These are phyloP conservation scores for Drosophila bifasciata DNA, from an alignment of 1,140 invertebrate genomes.

Conservation along the genomic window DNA sequence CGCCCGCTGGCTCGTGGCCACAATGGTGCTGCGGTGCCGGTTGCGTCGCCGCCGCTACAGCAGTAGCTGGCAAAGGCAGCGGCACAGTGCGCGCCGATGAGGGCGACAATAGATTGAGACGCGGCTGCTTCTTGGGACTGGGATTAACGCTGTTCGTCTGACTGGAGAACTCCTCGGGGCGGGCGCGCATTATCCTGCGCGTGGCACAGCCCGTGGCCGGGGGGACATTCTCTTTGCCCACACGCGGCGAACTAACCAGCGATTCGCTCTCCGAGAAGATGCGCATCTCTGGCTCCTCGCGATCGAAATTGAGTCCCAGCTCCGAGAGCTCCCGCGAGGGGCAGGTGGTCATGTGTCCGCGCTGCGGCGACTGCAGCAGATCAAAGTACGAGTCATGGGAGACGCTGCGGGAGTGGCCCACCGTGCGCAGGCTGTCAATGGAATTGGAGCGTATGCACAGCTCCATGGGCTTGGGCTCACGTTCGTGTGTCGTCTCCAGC, in stretches of 20 bases:
- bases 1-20: conserved; percentile 75
- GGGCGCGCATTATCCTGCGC: conserved; percentile 83
- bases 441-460: conserved; percentile 80
- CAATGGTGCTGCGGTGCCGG: conserved; percentile 14
- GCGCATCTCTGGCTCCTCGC: conserved; percentile 93
- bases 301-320: conserved; percentile 92
- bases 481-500: conserved; percentile 68
- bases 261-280: conserved; percentile 94
- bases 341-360: conserved; percentile 83
- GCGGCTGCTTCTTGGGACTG: conserved; percentile 86
- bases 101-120: conserved; percentile 84
- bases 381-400: conserved; percentile 98
- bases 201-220: conserved; percentile 67
- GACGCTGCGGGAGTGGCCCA: conserved; percentile 87
- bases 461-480: conserved; percentile 80
- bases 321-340: conserved; percentile 90
- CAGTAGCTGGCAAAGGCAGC: conserved; percentile 11
- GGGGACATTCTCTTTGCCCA: conserved; percentile 84
- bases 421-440: conserved; percentile 80
- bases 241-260: conserved; percentile 85
- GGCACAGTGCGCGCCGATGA: conserved; percentile 62
- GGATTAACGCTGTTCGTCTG: conserved; percentile 85
- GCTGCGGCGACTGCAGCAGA: conserved; percentile 85
- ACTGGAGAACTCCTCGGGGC: conserved; percentile 85
- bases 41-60: not conserved